These are phyloP conservation scores for Brevimyrus niger DNA, from an alignment of 2,113 vertebrate species.

Conservation along the genomic window DNA sequence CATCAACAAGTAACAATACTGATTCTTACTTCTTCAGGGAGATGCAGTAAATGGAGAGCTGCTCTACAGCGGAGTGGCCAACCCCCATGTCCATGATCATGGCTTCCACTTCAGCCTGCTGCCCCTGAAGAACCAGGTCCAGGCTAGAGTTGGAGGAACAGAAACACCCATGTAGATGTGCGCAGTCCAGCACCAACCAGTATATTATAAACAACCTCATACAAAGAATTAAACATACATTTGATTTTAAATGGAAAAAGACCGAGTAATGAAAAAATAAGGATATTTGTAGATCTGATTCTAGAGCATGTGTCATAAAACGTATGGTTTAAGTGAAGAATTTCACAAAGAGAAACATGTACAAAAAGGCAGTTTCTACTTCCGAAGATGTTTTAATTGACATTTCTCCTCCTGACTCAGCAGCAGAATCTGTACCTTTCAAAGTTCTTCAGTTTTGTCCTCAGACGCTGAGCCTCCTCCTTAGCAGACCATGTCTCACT, in stretches of 20 bases:
- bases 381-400: background rate
- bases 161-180: background rate
- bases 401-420: background rate
- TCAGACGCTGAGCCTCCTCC: constrained; percentile 73
- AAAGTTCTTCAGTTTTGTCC: constrained; percentile 73
- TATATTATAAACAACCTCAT: background rate
- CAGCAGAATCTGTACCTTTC: constrained; percentile 63
- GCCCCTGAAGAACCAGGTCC: constrained; percentile 78
- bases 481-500: constrained; percentile 70
- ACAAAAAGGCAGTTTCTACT: background rate
- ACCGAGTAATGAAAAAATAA: background rate
- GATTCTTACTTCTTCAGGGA: constrained; percentile 89
- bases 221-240: background rate
- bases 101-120: constrained; percentile 81
- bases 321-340: background rate
- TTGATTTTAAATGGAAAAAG: background rate
- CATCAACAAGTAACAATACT: background rate
- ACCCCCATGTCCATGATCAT: constrained; percentile 92
- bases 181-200: background rate
- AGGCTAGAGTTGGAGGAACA: constrained; percentile 60
- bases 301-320: background rate
- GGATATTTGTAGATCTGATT: background rate
- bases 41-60: constrained; percentile 88
- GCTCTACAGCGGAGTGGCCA: constrained; percentile 81
- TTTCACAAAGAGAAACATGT: background rate